These are phyloP conservation scores for Luidia sarsii DNA, from an alignment of 53 echinoderm and acorn worm species.

Conservation along the genomic window DNA sequence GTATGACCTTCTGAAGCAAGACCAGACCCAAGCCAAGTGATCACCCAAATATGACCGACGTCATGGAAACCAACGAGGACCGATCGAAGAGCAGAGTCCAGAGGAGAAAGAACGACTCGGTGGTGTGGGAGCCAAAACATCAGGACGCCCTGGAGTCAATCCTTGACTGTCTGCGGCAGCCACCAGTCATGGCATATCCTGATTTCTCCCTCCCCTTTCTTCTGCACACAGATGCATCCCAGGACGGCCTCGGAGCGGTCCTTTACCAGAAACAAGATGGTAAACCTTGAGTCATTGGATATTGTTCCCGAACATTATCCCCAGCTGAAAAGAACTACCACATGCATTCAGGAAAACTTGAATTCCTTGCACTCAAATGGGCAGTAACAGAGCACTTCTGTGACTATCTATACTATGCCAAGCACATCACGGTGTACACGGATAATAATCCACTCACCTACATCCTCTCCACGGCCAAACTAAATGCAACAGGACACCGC, in stretches of 20 bases:
- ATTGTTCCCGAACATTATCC: conserved; percentile 54
- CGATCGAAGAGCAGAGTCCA: background rate
- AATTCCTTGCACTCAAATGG: too few species aligned
- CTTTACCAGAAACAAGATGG: conserved; percentile 70
- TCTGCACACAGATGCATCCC: conserved; percentile 67
- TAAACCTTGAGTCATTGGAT: conserved; percentile 50
- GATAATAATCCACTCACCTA: too few species aligned
- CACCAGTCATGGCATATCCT: conserved; percentile 22
- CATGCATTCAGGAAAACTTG: conserved; percentile 56
- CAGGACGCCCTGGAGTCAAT: conserved; percentile 4
- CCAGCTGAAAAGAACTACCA: conserved; percentile 77
- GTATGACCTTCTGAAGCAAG: conserved; percentile 38
- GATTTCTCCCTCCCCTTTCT: conserved; percentile 20
- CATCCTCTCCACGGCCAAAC: conserved; percentile 36
- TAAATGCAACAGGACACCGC: conserved; percentile 48
- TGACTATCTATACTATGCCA: conserved; percentile 50
- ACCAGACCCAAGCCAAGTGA: background rate
- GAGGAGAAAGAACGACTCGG: background rate
- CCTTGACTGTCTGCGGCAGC: background rate
- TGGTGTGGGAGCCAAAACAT: background rate
- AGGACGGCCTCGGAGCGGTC: conserved; percentile 68
- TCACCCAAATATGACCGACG: background rate
- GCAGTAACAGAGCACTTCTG: conserved; percentile 44
- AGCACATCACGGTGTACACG: conserved; percentile 55
- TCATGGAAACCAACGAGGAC: background rate